Base-by-base conservation (phyloP, 1,140 invertebrate genomes). In the Diorhabda elongata region DNA sequence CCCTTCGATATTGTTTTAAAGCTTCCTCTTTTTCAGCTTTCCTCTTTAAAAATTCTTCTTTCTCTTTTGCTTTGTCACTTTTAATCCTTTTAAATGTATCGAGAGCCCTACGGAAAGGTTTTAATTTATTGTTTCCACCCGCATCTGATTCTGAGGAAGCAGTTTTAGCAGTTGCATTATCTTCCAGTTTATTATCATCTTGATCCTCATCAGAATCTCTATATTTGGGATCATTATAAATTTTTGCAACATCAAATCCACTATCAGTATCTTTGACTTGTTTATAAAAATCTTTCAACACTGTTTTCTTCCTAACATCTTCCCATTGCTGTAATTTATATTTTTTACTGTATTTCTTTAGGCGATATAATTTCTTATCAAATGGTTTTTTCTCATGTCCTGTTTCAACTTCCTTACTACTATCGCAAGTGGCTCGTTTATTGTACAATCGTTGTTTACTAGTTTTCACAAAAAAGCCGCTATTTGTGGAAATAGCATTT, bases 281-380 rank as follows among this genome's bases (percentile, higher is more conserved):
- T 69, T 86, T 88, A 11, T 87, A 81, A 75, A 86, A 87, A 56
- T 81, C 76, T 42, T 81, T 78, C 6, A 88, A 57, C 41, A 88
- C 73, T 57, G 77, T 78, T 68, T 87, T 85, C 71, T 87, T 88
- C 9, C 86, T 82, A 68, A 82, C 83, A 62, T 88, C 84, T 70
- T 89, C 85, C 87, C 87, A 90, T 78, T 89, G 83, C 61, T 87
- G 81, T 45, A 90, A 80, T 81, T 88, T 89, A 66, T 86, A 87
- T 73, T 89, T 88, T 52, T 88, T 87, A 72, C 87, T 89, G 69
- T 89, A 90, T 73, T 88, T 89, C 68, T 88, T 83, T 44, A 87
- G 68, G 42, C 88, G 82, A 68, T 88, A 89, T 9, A 83, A 81
- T 64, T 87, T 89, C 76, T 89, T 90, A 71, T 89, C 84, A 77